Evolutionary conservation across 1,140 invertebrate genomes (phyloP).

Genomic region (Portunus trituberculatus): DNA sequence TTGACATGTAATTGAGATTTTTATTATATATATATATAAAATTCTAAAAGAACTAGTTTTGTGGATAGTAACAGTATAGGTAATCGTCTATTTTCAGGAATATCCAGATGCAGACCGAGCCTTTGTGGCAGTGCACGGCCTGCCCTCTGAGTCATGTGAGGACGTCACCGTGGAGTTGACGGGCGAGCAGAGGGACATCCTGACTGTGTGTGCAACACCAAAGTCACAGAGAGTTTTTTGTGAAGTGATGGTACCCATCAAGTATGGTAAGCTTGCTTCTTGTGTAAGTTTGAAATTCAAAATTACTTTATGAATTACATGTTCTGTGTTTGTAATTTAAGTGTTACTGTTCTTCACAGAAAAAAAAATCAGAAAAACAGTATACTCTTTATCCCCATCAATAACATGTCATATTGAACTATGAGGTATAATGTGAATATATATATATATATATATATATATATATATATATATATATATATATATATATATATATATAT

Average conservation of each 20-base stretch:
- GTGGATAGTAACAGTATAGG: background rate
- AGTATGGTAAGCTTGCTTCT: constrained; percentile 47
- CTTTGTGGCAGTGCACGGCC: constrained; percentile 44
- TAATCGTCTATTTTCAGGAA: constrained; percentile 16
- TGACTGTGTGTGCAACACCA: background rate
- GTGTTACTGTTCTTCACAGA: no score
- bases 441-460: no score
- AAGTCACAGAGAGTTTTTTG: constrained; percentile 24
- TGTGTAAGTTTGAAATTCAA: background rate
- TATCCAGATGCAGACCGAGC: constrained; percentile 62
- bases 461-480: no score
- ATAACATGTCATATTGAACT: no score
- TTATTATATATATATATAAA: no score
- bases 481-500: no score
- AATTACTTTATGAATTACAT: no score
- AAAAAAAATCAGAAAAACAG: no score
- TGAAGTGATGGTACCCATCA: constrained; percentile 51
- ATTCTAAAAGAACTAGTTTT: background rate
- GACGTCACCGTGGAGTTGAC: constrained; percentile 39
- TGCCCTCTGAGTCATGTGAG: constrained; percentile 30
- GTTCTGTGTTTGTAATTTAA: no score
- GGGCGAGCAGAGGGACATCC: constrained; percentile 36
- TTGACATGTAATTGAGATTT: no score
- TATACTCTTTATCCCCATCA: no score
- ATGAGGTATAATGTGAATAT: no score